Conservation (phyloP, 2,113 vertebrate species). For the Nettapus auritus region DNA sequence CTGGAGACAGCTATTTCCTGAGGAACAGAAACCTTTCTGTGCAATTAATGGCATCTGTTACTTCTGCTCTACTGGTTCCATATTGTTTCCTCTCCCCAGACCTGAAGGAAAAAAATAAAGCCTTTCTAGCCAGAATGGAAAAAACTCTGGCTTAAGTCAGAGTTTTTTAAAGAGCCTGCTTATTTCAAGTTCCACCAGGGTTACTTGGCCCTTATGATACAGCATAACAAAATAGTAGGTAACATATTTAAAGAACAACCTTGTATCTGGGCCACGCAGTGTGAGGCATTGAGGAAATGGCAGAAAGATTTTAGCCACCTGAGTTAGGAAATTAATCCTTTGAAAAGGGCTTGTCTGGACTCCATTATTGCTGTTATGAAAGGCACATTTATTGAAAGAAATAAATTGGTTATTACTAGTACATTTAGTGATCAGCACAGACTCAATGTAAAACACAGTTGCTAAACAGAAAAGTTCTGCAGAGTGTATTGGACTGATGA, state of each 20-base stretch:
- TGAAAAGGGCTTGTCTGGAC: neutral
- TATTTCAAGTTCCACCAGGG: neutral
- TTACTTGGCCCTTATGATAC: neutral
- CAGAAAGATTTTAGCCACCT: neutral
- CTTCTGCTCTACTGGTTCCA: slow-evolving; percentile 36
- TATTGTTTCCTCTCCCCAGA: neutral
- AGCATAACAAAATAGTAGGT: neutral
- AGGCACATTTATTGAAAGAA: neutral
- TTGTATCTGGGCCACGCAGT: neutral
- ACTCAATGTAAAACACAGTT: neutral
- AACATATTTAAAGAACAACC: neutral
- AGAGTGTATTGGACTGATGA: neutral
- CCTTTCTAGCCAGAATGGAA: neutral
- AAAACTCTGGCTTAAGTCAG: neutral
- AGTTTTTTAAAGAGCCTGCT: neutral
- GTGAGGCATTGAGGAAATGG: neutral
- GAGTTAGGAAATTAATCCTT: neutral
- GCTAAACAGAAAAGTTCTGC: slow-evolving; percentile 5
- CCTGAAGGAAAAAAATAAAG: slow-evolving; percentile 8
- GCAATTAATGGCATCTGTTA: slow-evolving; percentile 9
- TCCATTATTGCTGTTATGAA: neutral
- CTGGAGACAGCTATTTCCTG: neutral
- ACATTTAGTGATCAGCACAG: neutral
- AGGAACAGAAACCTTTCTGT: slow-evolving; percentile 2
- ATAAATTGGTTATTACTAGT: neutral